Base-by-base conservation (phyloP, 53 echinoderm and acorn worm species). In the Paracentrotus lividus region DNA sequence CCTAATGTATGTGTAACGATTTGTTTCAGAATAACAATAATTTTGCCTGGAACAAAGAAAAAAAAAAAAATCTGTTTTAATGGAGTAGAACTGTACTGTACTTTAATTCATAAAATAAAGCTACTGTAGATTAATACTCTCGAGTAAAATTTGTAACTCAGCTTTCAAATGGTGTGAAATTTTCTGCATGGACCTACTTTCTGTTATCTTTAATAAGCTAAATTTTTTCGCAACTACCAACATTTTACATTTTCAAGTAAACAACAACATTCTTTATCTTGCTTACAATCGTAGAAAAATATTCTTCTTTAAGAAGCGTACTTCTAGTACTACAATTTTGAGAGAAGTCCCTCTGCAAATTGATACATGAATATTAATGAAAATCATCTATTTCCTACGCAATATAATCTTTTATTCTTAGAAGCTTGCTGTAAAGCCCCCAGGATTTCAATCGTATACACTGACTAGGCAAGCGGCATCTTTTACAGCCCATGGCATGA, bases 401-500 rank as follows among this genome's bases (percentile, higher is more conserved):
- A 72, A 31, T 2, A 40, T 0, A 72, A 16, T 72, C 18, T 5
- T n/a, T n/a, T n/a, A n/a, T n/a, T n/a, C n/a, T n/a, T 16, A 2
- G 18, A 38, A 16, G n/a, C n/a, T 21, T 72, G 27, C 10, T 8
- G 31, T 64, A 31, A 38, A 72, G 36, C 40, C 38, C 40, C 33
- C 31, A 13, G 40, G 18, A 12, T 20, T 51, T 27, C 27, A 26
- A 2, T 1, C 5, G 21, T 38, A 18, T 54, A 15, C 32, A 38
- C 20, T 27, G 36, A 24, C 49, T 90, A 90, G 90, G 27, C 10
- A 5, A 43, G 0, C 24, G 78, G 95, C 16, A n/a, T 40, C 92
- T 92, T n/a, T 92, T 44, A n/a, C 54, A 12, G 56, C 42, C 92
- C 94, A 91, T 20, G 65, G 44, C 42, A 94, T 94, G 26, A 91